Evolutionary conservation across 1,140 invertebrate species (phyloP).

Genomic region (Calycopis cecrops): DNA sequence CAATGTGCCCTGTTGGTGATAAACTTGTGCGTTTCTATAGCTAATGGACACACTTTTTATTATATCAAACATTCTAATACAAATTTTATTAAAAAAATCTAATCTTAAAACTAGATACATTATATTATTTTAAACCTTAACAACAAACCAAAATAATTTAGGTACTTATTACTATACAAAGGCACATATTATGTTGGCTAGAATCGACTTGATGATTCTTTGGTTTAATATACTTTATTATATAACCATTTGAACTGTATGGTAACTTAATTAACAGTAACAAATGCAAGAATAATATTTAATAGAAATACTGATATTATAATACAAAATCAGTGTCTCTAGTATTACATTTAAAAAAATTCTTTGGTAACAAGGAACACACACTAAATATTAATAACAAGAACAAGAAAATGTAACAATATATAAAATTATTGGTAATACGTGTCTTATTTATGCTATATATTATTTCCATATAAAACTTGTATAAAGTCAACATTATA

Average conservation of each 20-base stretch:
- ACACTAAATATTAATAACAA: conserved; percentile 66
- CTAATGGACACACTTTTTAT: conserved; percentile 6
- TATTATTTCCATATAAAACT: conserved; percentile 16
- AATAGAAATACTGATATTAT: conserved; percentile 64
- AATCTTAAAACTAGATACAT: neutral
- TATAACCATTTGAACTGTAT: conserved; percentile 61
- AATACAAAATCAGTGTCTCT: conserved; percentile 38
- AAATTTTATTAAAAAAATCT: conserved; percentile 12
- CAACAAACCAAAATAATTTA: conserved; percentile 35
- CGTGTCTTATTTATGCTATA: conserved; percentile 38
- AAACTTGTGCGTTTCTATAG: neutral
- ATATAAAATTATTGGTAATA: conserved; percentile 47
- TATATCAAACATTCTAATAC: neutral
- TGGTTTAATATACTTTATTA: conserved; percentile 65
- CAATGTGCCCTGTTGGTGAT: no score
- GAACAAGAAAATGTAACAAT: conserved; percentile 70
- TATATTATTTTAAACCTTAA: conserved; percentile 23
- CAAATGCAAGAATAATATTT: conserved; percentile 67
- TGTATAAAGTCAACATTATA: conserved; percentile 27
- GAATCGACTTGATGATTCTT: conserved; percentile 66
- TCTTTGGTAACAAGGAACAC: conserved; percentile 74
- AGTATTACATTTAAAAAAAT: conserved; percentile 39
- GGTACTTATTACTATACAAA: conserved; percentile 43
- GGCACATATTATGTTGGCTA: conserved; percentile 59
- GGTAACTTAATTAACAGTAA: conserved; percentile 70